These are phyloP conservation scores for Muscicapa comitata DNA, from an alignment of 2,797 vertebrate species.

Conservation along the genomic window DNA sequence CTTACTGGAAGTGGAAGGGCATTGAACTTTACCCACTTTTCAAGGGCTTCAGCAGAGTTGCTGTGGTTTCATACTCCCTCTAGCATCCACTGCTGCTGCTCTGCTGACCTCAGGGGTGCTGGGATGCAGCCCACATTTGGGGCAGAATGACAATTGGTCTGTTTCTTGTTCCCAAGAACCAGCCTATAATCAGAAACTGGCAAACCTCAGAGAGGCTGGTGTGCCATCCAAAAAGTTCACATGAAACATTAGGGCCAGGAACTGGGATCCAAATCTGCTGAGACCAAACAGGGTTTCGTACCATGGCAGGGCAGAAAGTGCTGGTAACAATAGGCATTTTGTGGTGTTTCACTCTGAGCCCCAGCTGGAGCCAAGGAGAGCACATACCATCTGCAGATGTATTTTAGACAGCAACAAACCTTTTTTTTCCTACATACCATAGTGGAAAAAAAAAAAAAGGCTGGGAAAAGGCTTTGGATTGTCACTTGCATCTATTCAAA, in stretches of 20 bases:
- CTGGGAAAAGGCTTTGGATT: slow-evolving; percentile 47
- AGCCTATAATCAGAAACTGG: slow-evolving; percentile 51
- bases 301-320: background rate
- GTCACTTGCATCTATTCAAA: slow-evolving; percentile 50
- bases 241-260: background rate
- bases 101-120: slow-evolving; percentile 36
- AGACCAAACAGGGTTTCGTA: background rate
- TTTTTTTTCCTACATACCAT: background rate
- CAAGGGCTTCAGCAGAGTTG: background rate
- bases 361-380: slow-evolving; percentile 2
- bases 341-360: slow-evolving; percentile 5
- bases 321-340: slow-evolving; percentile 28
- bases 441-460: background rate
- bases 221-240: background rate
- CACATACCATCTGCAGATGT: slow-evolving; percentile 39
- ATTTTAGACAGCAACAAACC: slow-evolving; percentile 16
- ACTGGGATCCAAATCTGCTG: background rate
- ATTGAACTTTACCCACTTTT: slow-evolving; percentile 1
- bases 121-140: background rate
- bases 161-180: background rate
- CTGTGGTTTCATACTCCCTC: background rate
- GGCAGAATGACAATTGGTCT: background rate
- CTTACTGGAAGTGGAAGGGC: slow-evolving; percentile 26
- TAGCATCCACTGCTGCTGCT: background rate
- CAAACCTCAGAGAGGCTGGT: slow-evolving; percentile 8